These are phyloP conservation scores for Siniperca chuatsi DNA, from an alignment of 2,113 vertebrate species.

Conservation along the genomic window DNA sequence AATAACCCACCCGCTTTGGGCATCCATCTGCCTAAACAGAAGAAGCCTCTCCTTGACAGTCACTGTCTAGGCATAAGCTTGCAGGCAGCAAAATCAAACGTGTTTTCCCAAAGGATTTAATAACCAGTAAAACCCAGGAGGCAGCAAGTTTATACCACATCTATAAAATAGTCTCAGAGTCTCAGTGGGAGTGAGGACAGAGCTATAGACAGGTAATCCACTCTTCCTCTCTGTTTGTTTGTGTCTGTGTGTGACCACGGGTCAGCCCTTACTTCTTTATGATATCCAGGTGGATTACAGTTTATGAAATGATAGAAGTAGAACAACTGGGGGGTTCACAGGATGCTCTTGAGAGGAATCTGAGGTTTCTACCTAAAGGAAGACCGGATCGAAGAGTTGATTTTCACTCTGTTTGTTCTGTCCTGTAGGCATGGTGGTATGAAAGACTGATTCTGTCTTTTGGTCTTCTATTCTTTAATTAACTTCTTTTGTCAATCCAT, in stretches of 20 bases:
- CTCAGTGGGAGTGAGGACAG: slow-evolving; percentile 49
- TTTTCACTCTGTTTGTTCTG: slow-evolving; percentile 7
- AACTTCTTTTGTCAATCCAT: not conserved
- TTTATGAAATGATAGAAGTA: slow-evolving; percentile 9
- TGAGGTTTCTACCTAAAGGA: slow-evolving; percentile 6
- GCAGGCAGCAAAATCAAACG: slow-evolving; percentile 50
- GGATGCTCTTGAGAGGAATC: slow-evolving; percentile 3
- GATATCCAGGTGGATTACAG: slow-evolving; percentile 31
- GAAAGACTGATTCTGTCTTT: not conserved
- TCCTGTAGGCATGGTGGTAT: not conserved
- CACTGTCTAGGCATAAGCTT: slow-evolving; percentile 45
- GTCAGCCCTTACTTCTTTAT: slow-evolving; percentile 12
- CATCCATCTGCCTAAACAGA: slow-evolving; percentile 64
- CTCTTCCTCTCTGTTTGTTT: slow-evolving; percentile 51
- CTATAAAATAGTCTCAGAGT: slow-evolving; percentile 36
- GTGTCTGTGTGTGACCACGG: slow-evolving; percentile 9
- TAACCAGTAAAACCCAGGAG: slow-evolving; percentile 53
- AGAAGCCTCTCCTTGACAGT: slow-evolving; percentile 56
- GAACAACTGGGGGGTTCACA: slow-evolving; percentile 5
- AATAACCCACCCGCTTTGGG: slow-evolving; percentile 65
- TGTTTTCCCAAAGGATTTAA: slow-evolving; percentile 58
- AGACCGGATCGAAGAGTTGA: not conserved
- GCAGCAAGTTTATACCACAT: slow-evolving; percentile 36
- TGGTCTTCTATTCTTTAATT: not conserved
- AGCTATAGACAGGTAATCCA: slow-evolving; percentile 67